Evolutionary conservation across 2,113 vertebrate species (phyloP), one percentile per base, ranked within the genome.

Genomic region (Ascaphus truei): DNA sequence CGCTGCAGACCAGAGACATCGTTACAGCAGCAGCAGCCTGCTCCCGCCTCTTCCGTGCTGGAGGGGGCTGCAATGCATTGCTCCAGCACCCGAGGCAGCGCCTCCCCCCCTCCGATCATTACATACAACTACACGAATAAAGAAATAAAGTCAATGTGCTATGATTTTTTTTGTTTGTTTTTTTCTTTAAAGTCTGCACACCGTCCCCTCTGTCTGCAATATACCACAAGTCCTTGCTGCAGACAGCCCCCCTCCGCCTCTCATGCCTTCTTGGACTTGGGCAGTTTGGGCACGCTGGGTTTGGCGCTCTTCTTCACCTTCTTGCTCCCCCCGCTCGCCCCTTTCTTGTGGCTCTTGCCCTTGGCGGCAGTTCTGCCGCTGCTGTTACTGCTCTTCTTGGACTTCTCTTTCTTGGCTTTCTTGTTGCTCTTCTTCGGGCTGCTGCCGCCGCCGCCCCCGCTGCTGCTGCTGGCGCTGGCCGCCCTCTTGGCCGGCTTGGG

Each of bases 271-370:
- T n/a, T n/a, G n/a, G n/a, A n/a, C n/a, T n/a, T n/a, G n/a, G n/a
- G n/a, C n/a, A n/a, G n/a, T 25, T 72, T 72, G 34, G 74, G 9
- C 16, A 30, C 41, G 13, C 22, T 22, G 16, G 13, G 13, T 12
- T 13, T 22, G 12, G 13, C 34, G 20, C 73, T 72, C 11, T 43
- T 34, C 58, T 60, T 72, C 48, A 65, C n/a, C 18, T 51, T 23
- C 18, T 71, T 22, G 20, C 53, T 60, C n/a, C n/a, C n/a, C 13
- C 83, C 83, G 75, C 72, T 80, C 16, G 79, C 62, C 72, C 83
- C 78, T 62, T 76, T 71, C 71, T 87, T 86, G 75, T 86, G 84
- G 56, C 84, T 84, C 69, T 72, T 78, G 26, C 73, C 25, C 29
- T 76, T 68, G 18, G 1, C 62, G 37, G 77, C 77, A 72, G 59